Evolutionary conservation across 2,888 invertebrate species (phyloP).

Genomic region (Agrilus biguttatus): DNA sequence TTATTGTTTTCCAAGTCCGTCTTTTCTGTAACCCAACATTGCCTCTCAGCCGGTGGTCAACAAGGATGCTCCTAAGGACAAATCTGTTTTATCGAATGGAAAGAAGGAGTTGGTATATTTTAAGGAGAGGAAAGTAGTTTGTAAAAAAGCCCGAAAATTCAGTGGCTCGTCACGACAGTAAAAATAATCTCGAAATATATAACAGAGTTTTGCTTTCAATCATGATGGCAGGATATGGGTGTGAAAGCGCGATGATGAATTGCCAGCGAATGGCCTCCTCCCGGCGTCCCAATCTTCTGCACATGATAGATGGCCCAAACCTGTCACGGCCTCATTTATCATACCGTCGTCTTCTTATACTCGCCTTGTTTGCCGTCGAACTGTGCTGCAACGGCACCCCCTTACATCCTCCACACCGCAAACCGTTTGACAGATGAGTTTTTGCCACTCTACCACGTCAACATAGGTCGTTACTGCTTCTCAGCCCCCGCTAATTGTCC

Average conservation of each 20-base stretch:
- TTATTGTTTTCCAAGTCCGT: no score
- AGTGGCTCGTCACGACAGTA: no score
- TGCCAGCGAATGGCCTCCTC: slow-evolving; percentile 20
- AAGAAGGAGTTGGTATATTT: not conserved
- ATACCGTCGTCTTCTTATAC: slow-evolving; percentile 13
- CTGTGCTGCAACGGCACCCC: no score
- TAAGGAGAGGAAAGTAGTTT: slow-evolving; percentile 4
- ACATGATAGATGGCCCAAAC: slow-evolving; percentile 32
- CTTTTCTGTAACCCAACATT: no score
- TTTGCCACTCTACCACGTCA: not conserved
- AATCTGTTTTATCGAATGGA: no score
- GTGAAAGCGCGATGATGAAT: slow-evolving; percentile 17
- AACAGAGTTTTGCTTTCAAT: no score
- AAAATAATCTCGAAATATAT: no score
- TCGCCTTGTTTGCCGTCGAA: no score
- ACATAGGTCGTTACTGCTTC: not conserved
- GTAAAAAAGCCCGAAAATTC: slow-evolving; percentile 10
- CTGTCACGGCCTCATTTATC: slow-evolving; percentile 32
- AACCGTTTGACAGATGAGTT: not conserved
- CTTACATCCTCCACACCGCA: no score
- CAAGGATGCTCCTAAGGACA: no score
- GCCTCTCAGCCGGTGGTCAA: no score
- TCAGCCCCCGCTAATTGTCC: no score
- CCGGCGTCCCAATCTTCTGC: slow-evolving; percentile 30
- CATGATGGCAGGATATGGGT: slow-evolving; percentile 6